Evolutionary conservation across 2,797 vertebrate species (phyloP).

Genomic region (Selene dorsalis): DNA sequence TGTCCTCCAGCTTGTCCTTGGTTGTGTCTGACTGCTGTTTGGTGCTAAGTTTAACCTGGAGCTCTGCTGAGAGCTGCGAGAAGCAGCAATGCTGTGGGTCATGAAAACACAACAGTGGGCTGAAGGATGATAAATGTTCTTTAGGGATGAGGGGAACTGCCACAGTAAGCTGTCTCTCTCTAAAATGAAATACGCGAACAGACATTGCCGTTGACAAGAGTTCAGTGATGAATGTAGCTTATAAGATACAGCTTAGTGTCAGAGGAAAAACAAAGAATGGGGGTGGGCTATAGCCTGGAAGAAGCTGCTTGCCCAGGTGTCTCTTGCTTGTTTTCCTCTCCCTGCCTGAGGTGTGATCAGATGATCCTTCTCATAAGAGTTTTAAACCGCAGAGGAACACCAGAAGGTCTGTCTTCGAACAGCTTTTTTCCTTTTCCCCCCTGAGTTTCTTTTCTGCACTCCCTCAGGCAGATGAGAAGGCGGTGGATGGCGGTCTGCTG

Average conservation of each 20-base stretch:
- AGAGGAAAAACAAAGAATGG: neutral
- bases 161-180: neutral
- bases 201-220: too few relatives aligned
- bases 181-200: too few relatives aligned
- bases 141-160: too few relatives aligned
- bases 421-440: neutral
- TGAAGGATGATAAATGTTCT: neutral
- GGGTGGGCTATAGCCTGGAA: neutral
- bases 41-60: neutral
- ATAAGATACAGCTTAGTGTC: neutral
- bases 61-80: neutral
- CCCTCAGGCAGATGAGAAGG: slow-evolving; percentile 83
- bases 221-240: neutral
- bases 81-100: neutral
- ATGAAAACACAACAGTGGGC: neutral
- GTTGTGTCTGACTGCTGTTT: neutral
- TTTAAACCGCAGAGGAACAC: neutral
- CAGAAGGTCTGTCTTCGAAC: neutral
- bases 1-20: neutral
- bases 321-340: neutral
- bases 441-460: slow-evolving; percentile 28
- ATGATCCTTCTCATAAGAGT: neutral
- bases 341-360: neutral
- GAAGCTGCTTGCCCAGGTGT: neutral
- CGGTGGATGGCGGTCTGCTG: slow-evolving; percentile 83